Evolutionary conservation across 1,140 invertebrate species (phyloP).

Genomic region (Doryteuthis pealeii): DNA sequence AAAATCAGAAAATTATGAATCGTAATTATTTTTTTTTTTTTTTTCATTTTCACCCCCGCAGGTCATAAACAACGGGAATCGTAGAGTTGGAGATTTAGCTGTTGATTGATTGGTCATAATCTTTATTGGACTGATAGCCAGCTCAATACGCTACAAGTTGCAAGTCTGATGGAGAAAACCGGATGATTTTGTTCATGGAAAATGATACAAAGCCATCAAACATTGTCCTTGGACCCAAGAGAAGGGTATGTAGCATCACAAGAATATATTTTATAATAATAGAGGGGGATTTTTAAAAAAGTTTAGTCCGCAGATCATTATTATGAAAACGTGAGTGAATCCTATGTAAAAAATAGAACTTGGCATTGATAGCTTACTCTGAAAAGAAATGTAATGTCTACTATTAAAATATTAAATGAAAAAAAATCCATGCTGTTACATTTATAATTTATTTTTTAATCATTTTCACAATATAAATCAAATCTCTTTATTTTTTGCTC

Average conservation of each 20-base stretch:
- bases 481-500: too few species aligned
- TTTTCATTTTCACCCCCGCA: too few species aligned
- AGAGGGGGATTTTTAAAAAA: background rate
- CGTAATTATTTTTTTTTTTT: background rate
- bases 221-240: conserved; percentile 89
- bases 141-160: conserved; percentile 90
- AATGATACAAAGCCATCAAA: conserved; percentile 94
- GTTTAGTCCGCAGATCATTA: too few species aligned
- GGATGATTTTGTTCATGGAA: conserved; percentile 84
- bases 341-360: too few species aligned
- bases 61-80: conserved; percentile 72
- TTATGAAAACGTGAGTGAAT: too few species aligned
- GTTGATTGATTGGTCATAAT: conserved; percentile 94
- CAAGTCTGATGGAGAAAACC: conserved; percentile 80
- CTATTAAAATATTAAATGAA: too few species aligned
- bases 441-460: too few species aligned
- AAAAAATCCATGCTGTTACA: too few species aligned
- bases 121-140: conserved; percentile 96
- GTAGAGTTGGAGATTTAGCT: conserved; percentile 90
- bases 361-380: too few species aligned
- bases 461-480: too few species aligned
- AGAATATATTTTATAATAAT: conserved; percentile 5
- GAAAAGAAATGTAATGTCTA: too few species aligned
- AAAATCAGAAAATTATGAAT: too few species aligned
- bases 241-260: conserved; percentile 67